A percentile compares a stretch with the other conserved stretches of the same genome.
Evolutionary conservation across 2,888 invertebrate species (phyloP).

Genomic region (Tubulanus polymorphus): DNA sequence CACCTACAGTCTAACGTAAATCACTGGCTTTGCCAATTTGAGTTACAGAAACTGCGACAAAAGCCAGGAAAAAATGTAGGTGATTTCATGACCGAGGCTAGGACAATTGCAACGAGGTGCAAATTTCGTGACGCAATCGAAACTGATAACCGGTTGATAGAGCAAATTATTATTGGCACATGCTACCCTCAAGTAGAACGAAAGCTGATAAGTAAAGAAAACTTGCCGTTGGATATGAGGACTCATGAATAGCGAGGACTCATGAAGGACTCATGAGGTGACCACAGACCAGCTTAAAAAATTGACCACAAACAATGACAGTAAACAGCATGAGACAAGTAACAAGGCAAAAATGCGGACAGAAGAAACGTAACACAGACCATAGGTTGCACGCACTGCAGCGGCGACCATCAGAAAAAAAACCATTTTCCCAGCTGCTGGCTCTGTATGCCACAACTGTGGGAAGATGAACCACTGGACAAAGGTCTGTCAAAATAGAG

Average conservation of each 20-base stretch:
- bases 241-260: background rate
- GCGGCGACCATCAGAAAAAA: too few species aligned
- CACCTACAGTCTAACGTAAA: conserved; percentile 10
- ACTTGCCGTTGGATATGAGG: background rate
- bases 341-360: too few species aligned
- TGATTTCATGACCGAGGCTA: conserved; percentile 8
- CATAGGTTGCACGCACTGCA: too few species aligned
- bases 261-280: conserved; percentile 6
- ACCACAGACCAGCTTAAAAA: background rate
- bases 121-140: conserved; percentile 7
- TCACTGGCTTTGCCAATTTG: conserved; percentile 10
- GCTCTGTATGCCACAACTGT: background rate
- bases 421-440: too few species aligned
- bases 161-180: conserved; percentile 11
- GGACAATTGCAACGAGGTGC: conserved; percentile 11
- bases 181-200: background rate
- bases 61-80: conserved; percentile 10
- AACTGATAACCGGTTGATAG: conserved; percentile 10
- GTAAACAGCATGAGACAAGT: background rate
- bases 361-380: too few species aligned
- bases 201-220: background rate
- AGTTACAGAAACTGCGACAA: conserved; percentile 13
- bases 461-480: background rate
- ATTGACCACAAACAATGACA: background rate
- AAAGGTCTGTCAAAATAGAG: background rate